Evolutionary conservation across 2,888 invertebrate genomes (phyloP).

Genomic region (Seira ritae): DNA sequence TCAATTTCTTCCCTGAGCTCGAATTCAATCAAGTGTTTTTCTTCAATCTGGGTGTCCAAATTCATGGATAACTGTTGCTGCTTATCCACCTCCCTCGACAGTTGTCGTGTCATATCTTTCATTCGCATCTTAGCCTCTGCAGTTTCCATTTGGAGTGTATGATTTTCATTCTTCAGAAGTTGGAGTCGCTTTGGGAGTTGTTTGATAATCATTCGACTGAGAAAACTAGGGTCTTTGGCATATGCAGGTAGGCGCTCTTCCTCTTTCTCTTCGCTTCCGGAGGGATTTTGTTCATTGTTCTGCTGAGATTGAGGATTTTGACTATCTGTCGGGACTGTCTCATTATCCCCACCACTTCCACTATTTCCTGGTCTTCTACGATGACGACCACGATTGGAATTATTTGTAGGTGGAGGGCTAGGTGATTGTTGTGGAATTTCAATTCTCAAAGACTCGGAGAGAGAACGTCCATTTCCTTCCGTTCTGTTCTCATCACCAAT

Average conservation of each 20-base stretch:
- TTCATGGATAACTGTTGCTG: conserved; percentile 49
- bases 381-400: neutral
- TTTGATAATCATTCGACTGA: conserved; percentile 72
- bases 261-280: conserved; percentile 20
- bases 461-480: conserved; percentile 16
- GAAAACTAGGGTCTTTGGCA: conserved; percentile 51
- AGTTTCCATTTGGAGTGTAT: conserved; percentile 71
- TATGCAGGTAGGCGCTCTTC: conserved; percentile 8
- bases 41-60: conserved; percentile 62
- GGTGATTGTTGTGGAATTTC: conserved; percentile 50
- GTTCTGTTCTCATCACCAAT: neutral
- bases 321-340: neutral
- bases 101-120: conserved; percentile 54
- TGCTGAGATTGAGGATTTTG: too few relatives aligned
- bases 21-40: conserved; percentile 58
- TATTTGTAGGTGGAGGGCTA: conserved; percentile 30
- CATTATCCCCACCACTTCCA: neutral
- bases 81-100: conserved; percentile 51
- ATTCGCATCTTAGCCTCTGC: conserved; percentile 63
- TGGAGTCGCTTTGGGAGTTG: conserved; percentile 74
- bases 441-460: conserved; percentile 44
- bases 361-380: neutral
- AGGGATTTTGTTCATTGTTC: too few relatives aligned
- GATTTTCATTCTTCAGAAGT: conserved; percentile 73
- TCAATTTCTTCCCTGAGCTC: conserved; percentile 63